Evolutionary conservation across 2,888 invertebrate genomes (phyloP).

Genomic region (Enoplolaimus lenunculus): DNA sequence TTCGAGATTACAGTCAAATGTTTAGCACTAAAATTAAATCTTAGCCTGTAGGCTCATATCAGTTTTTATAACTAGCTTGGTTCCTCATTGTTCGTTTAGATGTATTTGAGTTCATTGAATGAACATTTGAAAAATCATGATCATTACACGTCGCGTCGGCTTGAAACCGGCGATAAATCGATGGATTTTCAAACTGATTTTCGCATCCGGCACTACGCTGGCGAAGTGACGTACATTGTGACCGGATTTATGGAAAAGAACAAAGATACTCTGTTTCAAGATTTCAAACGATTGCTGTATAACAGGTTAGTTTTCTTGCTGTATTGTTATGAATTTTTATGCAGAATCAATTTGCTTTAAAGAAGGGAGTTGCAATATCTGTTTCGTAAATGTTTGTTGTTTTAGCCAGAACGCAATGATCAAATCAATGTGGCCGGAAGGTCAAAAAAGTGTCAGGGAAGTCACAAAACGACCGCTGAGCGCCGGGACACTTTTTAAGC

Average conservation of each 20-base stretch:
- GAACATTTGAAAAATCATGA: slow-evolving; percentile 66
- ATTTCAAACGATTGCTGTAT: slow-evolving; percentile 79
- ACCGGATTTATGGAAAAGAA: slow-evolving; percentile 91
- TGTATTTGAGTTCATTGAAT: slow-evolving; percentile 82
- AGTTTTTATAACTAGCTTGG: no score
- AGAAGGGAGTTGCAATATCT: no score
- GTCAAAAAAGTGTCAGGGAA: slow-evolving; percentile 71
- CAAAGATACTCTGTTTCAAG: slow-evolving; percentile 87
- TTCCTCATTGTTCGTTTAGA: no score
- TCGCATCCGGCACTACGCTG: slow-evolving; percentile 72
- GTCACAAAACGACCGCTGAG: slow-evolving; percentile 87
- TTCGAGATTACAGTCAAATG: no score
- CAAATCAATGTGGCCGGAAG: slow-evolving; percentile 88
- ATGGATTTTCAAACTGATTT: slow-evolving; percentile 45
- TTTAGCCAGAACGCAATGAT: slow-evolving; percentile 60
- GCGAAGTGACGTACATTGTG: slow-evolving; percentile 80
- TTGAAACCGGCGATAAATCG: slow-evolving; percentile 50
- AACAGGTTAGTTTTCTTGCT: slow-evolving; percentile 45
- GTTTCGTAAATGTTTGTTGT: no score
- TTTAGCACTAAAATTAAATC: no score
- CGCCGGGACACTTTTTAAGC: slow-evolving; percentile 82
- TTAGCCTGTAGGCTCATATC: no score
- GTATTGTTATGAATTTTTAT: background rate
- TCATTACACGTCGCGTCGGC: slow-evolving; percentile 65
- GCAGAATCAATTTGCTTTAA: slow-evolving; percentile 1